Conservation (phyloP, 2,888 invertebrate genomes). For the Isotomurus palustris region DNA sequence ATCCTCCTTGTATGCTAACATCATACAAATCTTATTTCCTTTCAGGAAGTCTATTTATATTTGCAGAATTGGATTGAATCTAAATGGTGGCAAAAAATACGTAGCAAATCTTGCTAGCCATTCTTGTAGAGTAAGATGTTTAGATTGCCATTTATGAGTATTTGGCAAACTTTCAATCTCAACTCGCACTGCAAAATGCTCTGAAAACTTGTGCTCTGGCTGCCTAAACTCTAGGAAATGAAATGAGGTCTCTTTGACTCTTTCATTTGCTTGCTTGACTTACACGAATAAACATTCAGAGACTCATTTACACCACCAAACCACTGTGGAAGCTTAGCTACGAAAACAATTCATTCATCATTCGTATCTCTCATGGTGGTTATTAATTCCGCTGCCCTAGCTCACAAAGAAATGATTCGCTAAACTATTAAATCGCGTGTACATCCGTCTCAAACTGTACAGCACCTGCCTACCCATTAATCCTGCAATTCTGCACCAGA, state of each 20-base stretch:
- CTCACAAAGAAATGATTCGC: too few species aligned
- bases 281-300: constrained; percentile 3
- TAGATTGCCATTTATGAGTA: constrained; percentile 34
- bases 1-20: too few species aligned
- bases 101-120: background rate
- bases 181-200: constrained; percentile 14
- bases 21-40: too few species aligned
- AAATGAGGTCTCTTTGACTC: constrained; percentile 3
- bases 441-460: too few species aligned
- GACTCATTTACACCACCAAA: background rate
- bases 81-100: background rate
- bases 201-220: constrained; percentile 26
- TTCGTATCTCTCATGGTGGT: background rate
- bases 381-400: too few species aligned
- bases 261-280: background rate
- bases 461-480: too few species aligned
- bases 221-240: background rate
- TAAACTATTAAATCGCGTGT: too few species aligned
- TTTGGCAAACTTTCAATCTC: constrained; percentile 41
- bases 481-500: too few species aligned
- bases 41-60: background rate
- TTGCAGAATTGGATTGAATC: constrained; percentile 1
- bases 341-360: background rate
- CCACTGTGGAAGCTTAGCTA: background rate
- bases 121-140: background rate